phyloP scores from a whole-genome alignment of 2,888 invertebrate species.

The Gasteruption jaculator region DNA sequence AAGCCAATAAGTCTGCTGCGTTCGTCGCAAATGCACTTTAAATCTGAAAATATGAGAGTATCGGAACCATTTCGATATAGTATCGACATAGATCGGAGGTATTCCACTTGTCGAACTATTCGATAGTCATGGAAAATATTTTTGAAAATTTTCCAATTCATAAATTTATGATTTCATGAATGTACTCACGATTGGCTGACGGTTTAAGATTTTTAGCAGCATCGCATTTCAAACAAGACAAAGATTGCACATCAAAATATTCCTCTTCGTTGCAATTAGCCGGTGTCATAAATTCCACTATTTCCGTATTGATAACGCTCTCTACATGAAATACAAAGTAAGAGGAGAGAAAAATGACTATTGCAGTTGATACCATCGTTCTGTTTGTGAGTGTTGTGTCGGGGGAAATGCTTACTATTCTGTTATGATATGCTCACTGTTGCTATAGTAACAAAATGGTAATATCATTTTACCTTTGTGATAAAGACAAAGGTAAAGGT shows the following conservation, averaged over 20 bases:
- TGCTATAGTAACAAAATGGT: too few relatives aligned
- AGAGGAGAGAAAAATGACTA: too few relatives aligned
- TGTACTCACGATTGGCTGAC: conserved; percentile 45
- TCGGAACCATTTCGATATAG: conserved; percentile 2
- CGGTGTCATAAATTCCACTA: conserved; percentile 33
- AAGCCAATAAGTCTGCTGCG: conserved; percentile 38
- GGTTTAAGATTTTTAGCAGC: conserved; percentile 45
- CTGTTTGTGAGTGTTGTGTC: too few relatives aligned
- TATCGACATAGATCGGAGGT: background rate
- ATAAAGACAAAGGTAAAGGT: too few relatives aligned
- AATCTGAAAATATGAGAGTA: conserved; percentile 42
- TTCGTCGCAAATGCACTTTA: conserved; percentile 52
- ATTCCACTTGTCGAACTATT: conserved; percentile 4
- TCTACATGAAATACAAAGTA: too few relatives aligned
- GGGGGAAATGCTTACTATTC: too few relatives aligned
- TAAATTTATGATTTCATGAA: background rate
- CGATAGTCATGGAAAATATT: conserved; percentile 1
- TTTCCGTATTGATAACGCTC: too few relatives aligned
- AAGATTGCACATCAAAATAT: conserved; percentile 53
- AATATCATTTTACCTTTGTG: too few relatives aligned
- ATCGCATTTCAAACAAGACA: conserved; percentile 54
- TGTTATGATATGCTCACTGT: too few relatives aligned
- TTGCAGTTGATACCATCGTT: too few relatives aligned
- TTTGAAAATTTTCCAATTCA: conserved; percentile 2
- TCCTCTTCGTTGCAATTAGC: conserved; percentile 50